A percentile compares a stretch with the other conserved stretches of the same genome.
phyloP scores from a whole-genome alignment of 2,888 invertebrate species.

The Apantesis nais region DNA sequence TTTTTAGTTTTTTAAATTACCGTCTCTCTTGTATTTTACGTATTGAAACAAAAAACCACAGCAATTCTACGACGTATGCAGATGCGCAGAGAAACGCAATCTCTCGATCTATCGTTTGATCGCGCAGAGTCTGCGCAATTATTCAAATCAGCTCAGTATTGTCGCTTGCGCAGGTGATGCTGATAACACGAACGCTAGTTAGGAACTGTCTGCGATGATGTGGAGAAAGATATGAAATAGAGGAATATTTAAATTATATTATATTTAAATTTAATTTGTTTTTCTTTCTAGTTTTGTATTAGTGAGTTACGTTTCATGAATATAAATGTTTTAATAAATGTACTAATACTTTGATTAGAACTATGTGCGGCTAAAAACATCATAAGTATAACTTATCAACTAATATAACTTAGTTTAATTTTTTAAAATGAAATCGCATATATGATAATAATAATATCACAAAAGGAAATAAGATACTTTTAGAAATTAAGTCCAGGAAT shows the following conservation, averaged over 20 bases:
- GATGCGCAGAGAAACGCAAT: constrained; percentile 23
- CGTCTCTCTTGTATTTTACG: not conserved
- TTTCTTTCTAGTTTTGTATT: not conserved
- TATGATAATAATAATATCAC: no score
- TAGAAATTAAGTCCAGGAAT: no score
- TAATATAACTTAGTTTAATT: not conserved
- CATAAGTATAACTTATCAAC: no score
- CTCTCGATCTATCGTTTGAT: constrained; percentile 47
- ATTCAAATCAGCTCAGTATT: constrained; percentile 68
- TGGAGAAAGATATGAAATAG: constrained; percentile 13
- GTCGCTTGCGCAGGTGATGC: constrained; percentile 51
- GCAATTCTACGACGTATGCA: constrained; percentile 15
- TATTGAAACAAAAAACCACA: constrained; percentile 1
- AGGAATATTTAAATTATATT: not conserved
- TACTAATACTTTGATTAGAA: not conserved
- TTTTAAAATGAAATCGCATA: not conserved
- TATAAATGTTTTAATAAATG: not conserved
- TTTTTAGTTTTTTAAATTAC: no score
- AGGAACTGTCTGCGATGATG: constrained; percentile 28
- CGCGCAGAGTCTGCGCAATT: constrained; percentile 59
- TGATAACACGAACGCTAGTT: constrained; percentile 26
- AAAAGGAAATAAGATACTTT: no score
- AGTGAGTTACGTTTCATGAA: not conserved
- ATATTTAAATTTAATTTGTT: no score
- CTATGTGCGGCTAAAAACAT: not conserved